Evolutionary conservation across 2,113 vertebrate genomes (phyloP).

Genomic region (Pogonocichla stellata): DNA sequence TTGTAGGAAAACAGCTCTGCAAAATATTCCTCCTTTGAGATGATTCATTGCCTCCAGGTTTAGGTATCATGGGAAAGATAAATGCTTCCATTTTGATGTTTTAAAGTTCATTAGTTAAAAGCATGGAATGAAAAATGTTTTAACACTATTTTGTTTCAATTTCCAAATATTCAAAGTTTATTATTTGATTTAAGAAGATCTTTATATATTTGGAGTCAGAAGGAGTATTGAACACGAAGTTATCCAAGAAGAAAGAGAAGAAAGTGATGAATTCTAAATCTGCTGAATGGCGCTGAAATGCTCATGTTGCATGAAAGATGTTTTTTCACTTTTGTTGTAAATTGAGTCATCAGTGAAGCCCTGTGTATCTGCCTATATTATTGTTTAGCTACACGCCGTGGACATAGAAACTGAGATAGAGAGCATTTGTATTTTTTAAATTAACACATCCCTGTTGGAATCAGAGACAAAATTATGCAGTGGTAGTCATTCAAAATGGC

Average conservation of each 20-base stretch:
- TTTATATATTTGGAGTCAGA: background rate
- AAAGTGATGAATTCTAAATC: background rate
- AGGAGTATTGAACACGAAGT: background rate
- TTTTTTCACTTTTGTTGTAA: background rate
- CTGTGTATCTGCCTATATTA: background rate
- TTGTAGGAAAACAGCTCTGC: background rate
- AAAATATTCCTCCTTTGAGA: background rate
- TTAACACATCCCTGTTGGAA: background rate
- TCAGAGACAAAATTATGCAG: background rate
- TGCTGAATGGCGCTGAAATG: background rate
- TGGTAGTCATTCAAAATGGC: background rate
- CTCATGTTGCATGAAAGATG: rapidly evolving
- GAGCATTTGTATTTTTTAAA: background rate
- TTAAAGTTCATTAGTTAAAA: background rate
- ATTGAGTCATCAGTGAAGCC: background rate
- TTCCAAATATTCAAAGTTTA: background rate
- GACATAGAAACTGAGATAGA: background rate
- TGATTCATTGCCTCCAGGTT: background rate
- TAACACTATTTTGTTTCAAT: background rate
- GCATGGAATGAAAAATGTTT: background rate
- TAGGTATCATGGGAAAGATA: background rate
- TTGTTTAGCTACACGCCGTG: background rate
- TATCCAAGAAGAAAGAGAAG: background rate
- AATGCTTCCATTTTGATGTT: background rate
- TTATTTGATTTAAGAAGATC: background rate